These are phyloP conservation scores for Zaprionus ghesquierei DNA, from an alignment of 1,140 invertebrate genomes.

Conservation along the genomic window DNA sequence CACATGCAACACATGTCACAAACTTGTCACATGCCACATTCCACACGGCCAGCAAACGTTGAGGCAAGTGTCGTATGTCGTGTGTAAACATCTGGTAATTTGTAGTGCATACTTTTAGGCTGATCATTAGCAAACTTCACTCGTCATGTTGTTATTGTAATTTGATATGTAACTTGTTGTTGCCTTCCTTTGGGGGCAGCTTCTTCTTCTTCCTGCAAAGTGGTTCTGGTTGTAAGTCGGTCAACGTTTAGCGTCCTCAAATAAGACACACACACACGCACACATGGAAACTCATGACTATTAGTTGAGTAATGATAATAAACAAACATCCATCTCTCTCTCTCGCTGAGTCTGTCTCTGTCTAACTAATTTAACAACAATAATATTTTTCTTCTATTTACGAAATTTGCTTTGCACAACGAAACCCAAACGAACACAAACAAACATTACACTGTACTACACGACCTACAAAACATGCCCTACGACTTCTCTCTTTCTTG, in stretches of 20 bases:
- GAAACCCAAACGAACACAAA: slow-evolving; percentile 19
- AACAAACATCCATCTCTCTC: background rate
- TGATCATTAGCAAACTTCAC: background rate
- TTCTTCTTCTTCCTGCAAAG: slow-evolving; percentile 26
- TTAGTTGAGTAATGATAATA: background rate
- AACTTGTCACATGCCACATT: background rate
- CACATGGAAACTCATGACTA: background rate
- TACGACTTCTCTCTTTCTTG: background rate
- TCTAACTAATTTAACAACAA: slow-evolving; percentile 62
- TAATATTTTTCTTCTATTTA: slow-evolving; percentile 73
- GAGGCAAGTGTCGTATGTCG: background rate
- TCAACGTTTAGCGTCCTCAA: slow-evolving; percentile 4
- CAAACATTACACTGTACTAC: slow-evolving; percentile 15
- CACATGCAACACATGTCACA: background rate
- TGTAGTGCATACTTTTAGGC: slow-evolving; percentile 61
- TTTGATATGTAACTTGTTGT: background rate
- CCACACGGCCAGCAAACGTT: background rate
- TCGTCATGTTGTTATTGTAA: background rate
- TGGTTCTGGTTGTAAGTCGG: slow-evolving; percentile 49
- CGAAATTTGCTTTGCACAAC: slow-evolving; percentile 66
- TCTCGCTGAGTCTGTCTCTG: background rate
- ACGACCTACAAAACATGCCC: background rate
- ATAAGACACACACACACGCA: background rate
- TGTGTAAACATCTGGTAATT: background rate
- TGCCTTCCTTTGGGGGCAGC: no score